Conservation (phyloP, 2,113 vertebrate genomes). For the Prunella fulvescens region DNA sequence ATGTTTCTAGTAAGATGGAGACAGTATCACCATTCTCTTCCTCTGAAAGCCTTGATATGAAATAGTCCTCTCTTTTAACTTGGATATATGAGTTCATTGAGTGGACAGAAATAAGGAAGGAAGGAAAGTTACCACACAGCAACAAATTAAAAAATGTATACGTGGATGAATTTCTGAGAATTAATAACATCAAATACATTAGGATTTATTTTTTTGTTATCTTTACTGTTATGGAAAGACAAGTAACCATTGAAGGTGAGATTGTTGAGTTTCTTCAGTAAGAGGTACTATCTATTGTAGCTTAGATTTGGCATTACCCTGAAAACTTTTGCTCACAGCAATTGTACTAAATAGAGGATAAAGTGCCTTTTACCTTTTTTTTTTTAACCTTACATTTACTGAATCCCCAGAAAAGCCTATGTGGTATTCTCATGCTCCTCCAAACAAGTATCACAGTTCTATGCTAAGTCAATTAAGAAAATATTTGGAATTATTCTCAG, state of each 20-base stretch:
- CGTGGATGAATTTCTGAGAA: not conserved
- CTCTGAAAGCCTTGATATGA: not conserved
- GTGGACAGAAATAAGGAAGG: not conserved
- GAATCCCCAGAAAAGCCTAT: not conserved
- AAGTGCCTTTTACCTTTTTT: not conserved
- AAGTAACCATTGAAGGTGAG: not conserved
- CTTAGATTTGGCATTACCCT: not conserved
- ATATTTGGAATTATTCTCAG: not conserved
- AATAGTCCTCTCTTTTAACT: not conserved
- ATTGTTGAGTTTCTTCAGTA: not conserved
- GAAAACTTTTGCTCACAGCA: not conserved
- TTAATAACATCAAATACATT: not conserved
- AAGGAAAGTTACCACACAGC: not conserved
- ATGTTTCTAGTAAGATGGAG: not conserved
- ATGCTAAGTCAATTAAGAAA: not conserved
- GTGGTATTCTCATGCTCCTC: not conserved
- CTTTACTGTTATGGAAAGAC: not conserved
- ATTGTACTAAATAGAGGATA: not conserved
- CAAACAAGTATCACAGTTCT: not conserved
- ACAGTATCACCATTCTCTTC: not conserved
- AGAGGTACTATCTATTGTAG: not conserved
- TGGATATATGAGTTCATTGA: not conserved
- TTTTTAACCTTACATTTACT: not conserved
- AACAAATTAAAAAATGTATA: not conserved
- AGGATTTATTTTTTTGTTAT: not conserved